Evolutionary conservation across 2,797 vertebrate genomes (phyloP).

Genomic region (Alexandromys oeconomus): DNA sequence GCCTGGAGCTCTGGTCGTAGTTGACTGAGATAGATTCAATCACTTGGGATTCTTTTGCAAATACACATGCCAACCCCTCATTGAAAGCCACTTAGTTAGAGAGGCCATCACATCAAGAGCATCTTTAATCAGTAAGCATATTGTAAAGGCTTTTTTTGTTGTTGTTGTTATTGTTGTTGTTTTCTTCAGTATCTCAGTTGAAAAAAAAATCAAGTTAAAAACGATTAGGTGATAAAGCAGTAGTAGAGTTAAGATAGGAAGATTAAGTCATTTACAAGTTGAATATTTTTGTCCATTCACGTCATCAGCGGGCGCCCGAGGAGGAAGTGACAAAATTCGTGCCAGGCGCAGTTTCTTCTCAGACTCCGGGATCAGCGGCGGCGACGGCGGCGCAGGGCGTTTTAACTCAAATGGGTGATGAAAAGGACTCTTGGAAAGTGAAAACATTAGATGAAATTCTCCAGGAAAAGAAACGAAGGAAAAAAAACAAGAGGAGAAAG

Average conservation of each 20-base stretch:
- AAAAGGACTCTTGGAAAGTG: slow-evolving; percentile 99
- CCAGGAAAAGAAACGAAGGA: slow-evolving; percentile 97
- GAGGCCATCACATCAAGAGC: slow-evolving; percentile 5
- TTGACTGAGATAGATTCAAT: slow-evolving; percentile 12
- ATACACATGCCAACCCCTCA: neutral
- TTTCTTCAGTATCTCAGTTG: neutral
- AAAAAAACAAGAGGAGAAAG: slow-evolving; percentile 97
- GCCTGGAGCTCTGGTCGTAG: neutral
- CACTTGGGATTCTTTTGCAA: slow-evolving; percentile 4
- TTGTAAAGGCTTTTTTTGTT: neutral
- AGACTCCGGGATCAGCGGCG: too few species aligned
- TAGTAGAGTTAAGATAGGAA: neutral
- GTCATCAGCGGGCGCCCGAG: too few species aligned
- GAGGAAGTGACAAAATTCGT: too few species aligned
- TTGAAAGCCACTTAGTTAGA: slow-evolving; percentile 40
- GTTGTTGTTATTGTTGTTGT: neutral
- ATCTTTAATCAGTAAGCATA: slow-evolving; percentile 4
- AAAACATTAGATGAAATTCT: slow-evolving; percentile 99
- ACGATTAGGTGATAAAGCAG: neutral
- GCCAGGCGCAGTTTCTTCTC: too few species aligned
- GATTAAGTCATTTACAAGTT: slow-evolving; percentile 35
- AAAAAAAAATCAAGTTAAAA: slow-evolving; percentile 1
- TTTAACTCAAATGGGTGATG: slow-evolving; percentile 98
- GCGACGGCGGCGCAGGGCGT: slow-evolving; percentile 63
- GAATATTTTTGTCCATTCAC: too few species aligned